Evolutionary conservation across 2,888 invertebrate genomes (phyloP).

Genomic region (Athalia circularis): DNA sequence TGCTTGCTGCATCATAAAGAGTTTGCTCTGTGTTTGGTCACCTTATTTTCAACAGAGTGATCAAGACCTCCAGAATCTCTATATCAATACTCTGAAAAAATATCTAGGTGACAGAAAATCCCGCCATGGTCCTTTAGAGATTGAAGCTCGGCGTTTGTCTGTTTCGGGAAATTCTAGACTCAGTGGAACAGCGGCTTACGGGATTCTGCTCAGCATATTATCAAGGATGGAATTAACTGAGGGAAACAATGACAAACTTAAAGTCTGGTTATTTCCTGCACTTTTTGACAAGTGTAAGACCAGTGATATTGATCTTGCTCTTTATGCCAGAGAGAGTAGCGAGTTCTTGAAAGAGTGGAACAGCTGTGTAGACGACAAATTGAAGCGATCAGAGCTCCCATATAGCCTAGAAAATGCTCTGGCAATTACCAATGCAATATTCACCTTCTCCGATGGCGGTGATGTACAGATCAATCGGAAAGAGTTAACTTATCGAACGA

Average conservation of each 20-base stretch:
- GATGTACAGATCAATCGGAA: conserved; percentile 56
- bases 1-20: conserved; percentile 64
- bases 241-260: conserved; percentile 58
- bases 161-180: not conserved
- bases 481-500: conserved; percentile 62
- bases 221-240: conserved; percentile 64
- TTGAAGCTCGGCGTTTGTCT: not conserved
- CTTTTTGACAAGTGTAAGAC: conserved; percentile 56
- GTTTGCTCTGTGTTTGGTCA: conserved; percentile 62
- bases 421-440: conserved; percentile 59
- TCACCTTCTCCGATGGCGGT: conserved; percentile 51
- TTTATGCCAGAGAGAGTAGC: conserved; percentile 63
- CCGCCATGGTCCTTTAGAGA: not conserved
- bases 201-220: conserved; percentile 62
- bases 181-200: not conserved
- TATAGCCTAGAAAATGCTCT: conserved; percentile 54
- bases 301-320: conserved; percentile 61
- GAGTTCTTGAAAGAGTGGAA: conserved; percentile 64
- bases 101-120: not conserved
- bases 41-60: conserved; percentile 55
- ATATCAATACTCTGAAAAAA: conserved; percentile 55
- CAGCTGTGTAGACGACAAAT: conserved; percentile 58
- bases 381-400: conserved; percentile 52
- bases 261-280: conserved; percentile 61
- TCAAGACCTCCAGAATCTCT: conserved; percentile 63